These are phyloP conservation scores for Dendrocopos noguchii DNA, from an alignment of 2,113 vertebrate species.

Conservation along the genomic window DNA sequence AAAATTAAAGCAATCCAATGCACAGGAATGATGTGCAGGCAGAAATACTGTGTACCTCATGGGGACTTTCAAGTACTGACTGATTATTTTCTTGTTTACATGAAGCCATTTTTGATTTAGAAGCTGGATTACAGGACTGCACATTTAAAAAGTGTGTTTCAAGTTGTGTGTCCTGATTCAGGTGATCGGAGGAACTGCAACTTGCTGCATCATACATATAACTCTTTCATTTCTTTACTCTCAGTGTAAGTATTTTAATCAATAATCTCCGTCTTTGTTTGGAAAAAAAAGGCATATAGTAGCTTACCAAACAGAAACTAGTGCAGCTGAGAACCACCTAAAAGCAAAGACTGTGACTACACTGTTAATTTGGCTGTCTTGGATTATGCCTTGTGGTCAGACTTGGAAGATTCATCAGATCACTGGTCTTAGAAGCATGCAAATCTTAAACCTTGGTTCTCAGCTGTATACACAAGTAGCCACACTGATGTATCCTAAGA, in stretches of 20 bases:
- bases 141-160: not conserved
- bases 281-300: not conserved
- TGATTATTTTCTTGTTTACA: not conserved
- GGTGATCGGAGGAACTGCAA: not conserved
- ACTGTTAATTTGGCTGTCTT: not conserved
- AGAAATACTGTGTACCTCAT: not conserved
- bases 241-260: not conserved
- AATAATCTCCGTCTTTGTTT: not conserved
- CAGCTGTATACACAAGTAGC: not conserved
- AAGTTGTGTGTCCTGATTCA: not conserved
- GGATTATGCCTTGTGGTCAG: accelerated
- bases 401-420: not conserved
- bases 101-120: not conserved
- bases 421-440: not conserved
- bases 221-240: not conserved
- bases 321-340: not conserved
- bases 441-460: not conserved
- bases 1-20: not conserved
- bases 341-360: not conserved
- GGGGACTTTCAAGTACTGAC: not conserved
- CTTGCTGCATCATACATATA: not conserved
- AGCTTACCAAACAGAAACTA: not conserved
- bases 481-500: accelerated
- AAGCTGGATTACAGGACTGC: not conserved
- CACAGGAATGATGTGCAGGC: not conserved